Evolutionary conservation across 2,797 vertebrate species (phyloP).

Genomic region (Malacoraja senta): DNA sequence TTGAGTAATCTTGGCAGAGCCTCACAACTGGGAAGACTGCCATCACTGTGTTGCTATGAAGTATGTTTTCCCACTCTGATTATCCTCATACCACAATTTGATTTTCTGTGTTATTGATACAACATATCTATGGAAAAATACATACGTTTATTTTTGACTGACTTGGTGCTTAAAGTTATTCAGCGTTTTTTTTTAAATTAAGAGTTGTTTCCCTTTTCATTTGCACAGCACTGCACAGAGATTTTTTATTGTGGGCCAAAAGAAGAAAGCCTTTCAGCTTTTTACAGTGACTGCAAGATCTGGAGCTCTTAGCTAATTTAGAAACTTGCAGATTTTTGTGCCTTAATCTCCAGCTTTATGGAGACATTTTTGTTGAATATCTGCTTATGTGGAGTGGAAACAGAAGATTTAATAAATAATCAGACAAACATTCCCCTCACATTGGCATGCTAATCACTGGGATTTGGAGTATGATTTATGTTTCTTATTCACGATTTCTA

Average conservation of each 20-base stretch:
- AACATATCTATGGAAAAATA: background rate
- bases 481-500: background rate
- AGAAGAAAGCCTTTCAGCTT: conserved; percentile 6
- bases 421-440: background rate
- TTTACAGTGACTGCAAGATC: background rate
- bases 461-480: conserved; percentile 2
- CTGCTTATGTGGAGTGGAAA: background rate
- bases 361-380: background rate
- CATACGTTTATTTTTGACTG: background rate
- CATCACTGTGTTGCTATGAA: conserved; percentile 46
- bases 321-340: background rate
- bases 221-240: background rate
- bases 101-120: background rate
- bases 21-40: conserved; percentile 46
- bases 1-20: conserved; percentile 44
- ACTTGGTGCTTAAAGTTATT: background rate
- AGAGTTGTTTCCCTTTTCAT: background rate
- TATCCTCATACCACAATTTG: background rate
- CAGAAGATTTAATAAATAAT: background rate
- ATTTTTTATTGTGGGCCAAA: background rate
- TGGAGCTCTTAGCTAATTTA: background rate
- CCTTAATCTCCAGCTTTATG: background rate
- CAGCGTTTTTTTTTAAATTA: background rate
- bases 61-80: conserved; percentile 39
- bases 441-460: background rate